phyloP scores from a whole-genome alignment of 2,797 vertebrate genomes.

The Tokudaia muenninki region DNA sequence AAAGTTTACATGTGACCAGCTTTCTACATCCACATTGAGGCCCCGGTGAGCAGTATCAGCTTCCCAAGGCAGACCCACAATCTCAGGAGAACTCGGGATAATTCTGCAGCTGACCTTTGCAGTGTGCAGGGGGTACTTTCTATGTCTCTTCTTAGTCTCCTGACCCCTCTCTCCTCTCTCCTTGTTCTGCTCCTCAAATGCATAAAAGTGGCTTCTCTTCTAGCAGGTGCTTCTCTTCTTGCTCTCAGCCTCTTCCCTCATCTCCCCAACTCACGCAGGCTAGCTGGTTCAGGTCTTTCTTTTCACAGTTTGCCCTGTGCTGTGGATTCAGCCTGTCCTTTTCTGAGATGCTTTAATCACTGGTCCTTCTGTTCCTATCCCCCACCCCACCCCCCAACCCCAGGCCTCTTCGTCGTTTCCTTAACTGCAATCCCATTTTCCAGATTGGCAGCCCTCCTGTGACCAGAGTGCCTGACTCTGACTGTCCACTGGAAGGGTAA shows the following conservation, averaged over 20 bases:
- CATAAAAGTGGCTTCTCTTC: neutral
- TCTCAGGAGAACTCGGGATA: neutral
- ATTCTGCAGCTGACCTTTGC: neutral
- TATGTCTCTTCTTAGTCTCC: neutral
- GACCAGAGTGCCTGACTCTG: neutral
- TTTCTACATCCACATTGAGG: neutral
- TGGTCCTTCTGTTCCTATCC: neutral
- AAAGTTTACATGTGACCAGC: neutral
- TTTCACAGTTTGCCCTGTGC: neutral
- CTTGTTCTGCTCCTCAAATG: neutral
- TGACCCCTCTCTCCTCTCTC: neutral
- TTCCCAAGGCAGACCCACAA: neutral
- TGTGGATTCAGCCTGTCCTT: neutral
- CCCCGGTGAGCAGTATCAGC: neutral
- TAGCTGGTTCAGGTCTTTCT: neutral
- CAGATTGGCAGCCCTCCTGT: neutral
- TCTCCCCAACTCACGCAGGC: neutral
- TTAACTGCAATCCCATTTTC: neutral
- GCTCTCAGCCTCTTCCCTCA: neutral
- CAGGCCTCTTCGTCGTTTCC: constrained; percentile 16
- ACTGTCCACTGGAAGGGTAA: neutral
- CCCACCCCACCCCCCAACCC: neutral
- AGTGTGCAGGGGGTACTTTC: neutral
- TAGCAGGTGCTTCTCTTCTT: neutral
- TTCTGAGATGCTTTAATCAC: neutral